A percentile compares a stretch with the other conserved stretches of the same genome.
Conservation (phyloP, 2,888 invertebrate genomes). For the Drosophila atripex region DNA sequence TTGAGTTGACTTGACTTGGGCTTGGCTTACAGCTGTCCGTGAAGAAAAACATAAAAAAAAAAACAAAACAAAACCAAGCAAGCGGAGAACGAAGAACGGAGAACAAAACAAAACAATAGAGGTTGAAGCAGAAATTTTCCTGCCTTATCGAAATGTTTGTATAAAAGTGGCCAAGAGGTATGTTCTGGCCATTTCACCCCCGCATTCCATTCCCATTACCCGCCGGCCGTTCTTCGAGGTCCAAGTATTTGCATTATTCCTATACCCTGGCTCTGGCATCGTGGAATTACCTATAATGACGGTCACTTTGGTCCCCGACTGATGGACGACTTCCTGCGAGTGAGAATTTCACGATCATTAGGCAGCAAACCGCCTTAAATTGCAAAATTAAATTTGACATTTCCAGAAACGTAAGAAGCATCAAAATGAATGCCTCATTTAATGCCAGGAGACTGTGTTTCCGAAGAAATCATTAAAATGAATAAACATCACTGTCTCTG, state of each 20-base stretch:
- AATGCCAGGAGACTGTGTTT: constrained; percentile 1
- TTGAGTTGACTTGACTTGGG: constrained; percentile 41
- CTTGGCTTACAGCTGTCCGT: constrained; percentile 38
- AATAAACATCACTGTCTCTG: background rate
- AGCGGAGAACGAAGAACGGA: background rate
- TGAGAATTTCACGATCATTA: constrained; percentile 40
- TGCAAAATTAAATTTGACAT: constrained; percentile 35
- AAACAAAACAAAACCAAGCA: constrained; percentile 28
- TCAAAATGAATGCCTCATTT: constrained; percentile 13
- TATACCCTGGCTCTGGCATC: constrained; percentile 38
- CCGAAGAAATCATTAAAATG: background rate
- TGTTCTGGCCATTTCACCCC: background rate
- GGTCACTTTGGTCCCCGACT: constrained; percentile 53
- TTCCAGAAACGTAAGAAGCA: constrained; percentile 1
- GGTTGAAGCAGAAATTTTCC: constrained; percentile 41
- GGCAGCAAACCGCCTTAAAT: constrained; percentile 27
- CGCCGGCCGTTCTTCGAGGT: constrained; percentile 28
- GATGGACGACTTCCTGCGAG: constrained; percentile 34
- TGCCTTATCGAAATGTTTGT: constrained; percentile 56
- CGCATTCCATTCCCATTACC: constrained; percentile 14
- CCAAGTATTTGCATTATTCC: constrained; percentile 69
- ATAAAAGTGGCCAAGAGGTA: constrained; percentile 3
- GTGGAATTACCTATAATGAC: constrained; percentile 61
- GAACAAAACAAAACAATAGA: constrained; percentile 30
- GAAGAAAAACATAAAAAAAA: constrained; percentile 25